Evolutionary conservation across 2,888 invertebrate genomes (phyloP), one percentile per base, ranked within the genome.

Genomic region (Agrenia bidenticulata): DNA sequence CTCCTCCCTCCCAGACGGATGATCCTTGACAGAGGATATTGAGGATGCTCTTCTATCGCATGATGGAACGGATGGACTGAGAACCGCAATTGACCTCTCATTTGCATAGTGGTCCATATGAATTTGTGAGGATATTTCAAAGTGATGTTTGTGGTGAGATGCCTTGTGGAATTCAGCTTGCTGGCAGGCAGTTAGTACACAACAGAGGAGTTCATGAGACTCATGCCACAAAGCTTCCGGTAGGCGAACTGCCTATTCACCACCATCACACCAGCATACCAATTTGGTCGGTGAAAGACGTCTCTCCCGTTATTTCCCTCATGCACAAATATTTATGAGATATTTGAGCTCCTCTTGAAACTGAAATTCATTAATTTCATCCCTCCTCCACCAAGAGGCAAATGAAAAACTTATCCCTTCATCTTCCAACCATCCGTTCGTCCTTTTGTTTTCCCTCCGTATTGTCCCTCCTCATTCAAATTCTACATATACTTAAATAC

Each of bases 301-400:
- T 24, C 32, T 45, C 45, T 45, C 45, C 19, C 13, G 51, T 21
- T 15, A 51, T 19, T 51, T 15, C 13, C 49, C 49, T 49, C 7
- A 17, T 49, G 51, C 19, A 51, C 57, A 57, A 57, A 57, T 57
- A 57, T 57, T 57, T 57, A 57, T 57, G 57, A 57, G 57, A 57
- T 57, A 57, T 57, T 9, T 19, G 41, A 57, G 57, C 32, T 41
- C 26, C 58, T 49, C 58, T 57, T 49, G 49, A 58, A 58, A 58
- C 58, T 58, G 45, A 58, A 58, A 58, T 58, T 58, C 58, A 58
- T 58, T 58, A 58, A 41, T 57, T 39, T 57, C 57, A 58, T 58
- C 58, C 23, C 49, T 23, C 26, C 27, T 37, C 17, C 15, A 21
- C 19, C 19, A 37, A n/a, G 58, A 23, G 45, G 24, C 13, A 21